Evolutionary conservation across 2,888 invertebrate genomes (phyloP).

Genomic region (Drosophila nigritarsus): DNA sequence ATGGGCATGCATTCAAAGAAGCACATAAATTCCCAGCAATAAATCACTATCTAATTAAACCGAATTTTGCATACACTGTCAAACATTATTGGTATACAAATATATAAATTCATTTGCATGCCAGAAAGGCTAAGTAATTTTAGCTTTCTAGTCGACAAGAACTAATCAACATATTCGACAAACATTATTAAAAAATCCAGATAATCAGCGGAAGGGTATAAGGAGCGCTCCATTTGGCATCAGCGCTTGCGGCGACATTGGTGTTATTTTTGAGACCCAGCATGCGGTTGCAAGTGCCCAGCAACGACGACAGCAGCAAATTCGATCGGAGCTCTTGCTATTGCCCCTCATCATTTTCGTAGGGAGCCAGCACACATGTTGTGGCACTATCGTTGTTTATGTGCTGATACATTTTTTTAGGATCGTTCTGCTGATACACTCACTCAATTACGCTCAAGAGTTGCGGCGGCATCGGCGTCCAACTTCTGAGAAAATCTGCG

Average conservation of each 20-base stretch:
- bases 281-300: slow-evolving; percentile 54
- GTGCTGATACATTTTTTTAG: slow-evolving; percentile 60
- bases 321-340: slow-evolving; percentile 22
- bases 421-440: slow-evolving; percentile 36
- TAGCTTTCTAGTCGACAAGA: background rate
- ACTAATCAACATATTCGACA: background rate
- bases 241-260: slow-evolving; percentile 53
- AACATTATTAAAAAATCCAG: background rate
- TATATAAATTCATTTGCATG: background rate
- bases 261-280: slow-evolving; percentile 56
- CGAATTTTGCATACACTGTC: slow-evolving; percentile 31
- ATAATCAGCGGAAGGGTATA: slow-evolving; percentile 16
- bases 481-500: slow-evolving; percentile 59
- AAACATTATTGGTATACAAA: background rate
- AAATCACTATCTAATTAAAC: background rate
- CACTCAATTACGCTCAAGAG: slow-evolving; percentile 52
- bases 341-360: slow-evolving; percentile 24
- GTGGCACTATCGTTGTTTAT: slow-evolving; percentile 45
- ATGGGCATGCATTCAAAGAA: background rate
- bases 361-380: slow-evolving; percentile 47
- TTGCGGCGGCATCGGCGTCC: slow-evolving; percentile 2
- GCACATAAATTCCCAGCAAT: slow-evolving; percentile 30
- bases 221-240: slow-evolving; percentile 42
- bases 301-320: slow-evolving; percentile 3
- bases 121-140: background rate